These are phyloP conservation scores for Latrodectus elegans DNA, from an alignment of 2,888 invertebrate genomes.

Conservation along the genomic window DNA sequence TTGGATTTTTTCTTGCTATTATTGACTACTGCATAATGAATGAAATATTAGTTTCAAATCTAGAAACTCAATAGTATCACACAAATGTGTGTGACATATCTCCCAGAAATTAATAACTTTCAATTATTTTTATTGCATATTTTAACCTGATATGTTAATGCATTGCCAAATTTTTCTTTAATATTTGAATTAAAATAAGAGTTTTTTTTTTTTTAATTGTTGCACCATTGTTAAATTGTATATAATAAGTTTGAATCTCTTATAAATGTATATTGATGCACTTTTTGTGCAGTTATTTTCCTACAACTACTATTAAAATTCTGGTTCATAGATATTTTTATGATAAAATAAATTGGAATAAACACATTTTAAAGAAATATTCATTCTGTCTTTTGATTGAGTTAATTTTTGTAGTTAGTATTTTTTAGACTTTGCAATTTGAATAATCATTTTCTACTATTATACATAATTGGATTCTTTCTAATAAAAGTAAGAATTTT, in stretches of 20 bases:
- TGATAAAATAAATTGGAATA: conserved; percentile 63
- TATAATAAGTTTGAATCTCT: conserved; percentile 50
- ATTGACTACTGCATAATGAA: too few relatives aligned
- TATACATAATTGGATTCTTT: too few relatives aligned
- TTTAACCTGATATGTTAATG: neutral
- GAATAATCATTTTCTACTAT: too few relatives aligned
- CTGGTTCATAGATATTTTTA: conserved; percentile 61
- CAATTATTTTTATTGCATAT: neutral
- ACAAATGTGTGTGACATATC: too few relatives aligned
- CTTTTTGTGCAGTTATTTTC: conserved; percentile 61
- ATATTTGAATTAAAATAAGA: neutral
- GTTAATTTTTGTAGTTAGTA: neutral
- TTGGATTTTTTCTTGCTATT: too few relatives aligned
- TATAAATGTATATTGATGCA: conserved; percentile 47
- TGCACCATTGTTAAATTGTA: conserved; percentile 30
- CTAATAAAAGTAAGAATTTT: too few relatives aligned
- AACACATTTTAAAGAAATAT: conserved; percentile 36
- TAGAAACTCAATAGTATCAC: too few relatives aligned
- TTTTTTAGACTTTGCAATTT: neutral
- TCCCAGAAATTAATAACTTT: neutral
- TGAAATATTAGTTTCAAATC: too few relatives aligned
- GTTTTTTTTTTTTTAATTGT: conserved; percentile 20
- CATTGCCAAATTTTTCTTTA: conserved; percentile 34
- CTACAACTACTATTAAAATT: conserved; percentile 42
- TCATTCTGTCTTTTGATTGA: neutral